Evolutionary conservation across 1,140 invertebrate species (phyloP), one percentile per base, ranked within the genome.

Genomic region (Danaus plexippus): DNA sequence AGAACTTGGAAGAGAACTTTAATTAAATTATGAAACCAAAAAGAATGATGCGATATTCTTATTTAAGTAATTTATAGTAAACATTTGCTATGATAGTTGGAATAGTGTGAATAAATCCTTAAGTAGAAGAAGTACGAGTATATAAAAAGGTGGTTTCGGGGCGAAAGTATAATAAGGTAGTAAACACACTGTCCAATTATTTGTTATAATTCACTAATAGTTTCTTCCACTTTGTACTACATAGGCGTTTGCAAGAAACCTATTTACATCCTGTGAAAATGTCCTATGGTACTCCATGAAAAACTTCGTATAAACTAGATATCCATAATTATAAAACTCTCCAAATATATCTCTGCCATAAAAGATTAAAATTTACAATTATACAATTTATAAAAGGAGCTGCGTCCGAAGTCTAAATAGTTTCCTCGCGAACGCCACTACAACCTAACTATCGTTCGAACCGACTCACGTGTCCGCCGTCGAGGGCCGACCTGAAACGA

Each of bases 221-320:
- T 70, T 68, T 70, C 67, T 73, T 75, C 73, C 67, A 80, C 69
- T 81, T 79, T 78, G 75, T 79, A 81, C 73, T 78, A 62, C 65
- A 32, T 57, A 43, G 63, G 64, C 69, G 53, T 73, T 75, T 69
- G 67, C 67, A 75, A 74, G 72, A 61, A 73, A 66, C 43, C 57
- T 59, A 59, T 59, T 53, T 49, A 48, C 32, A 15, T 54, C 47
- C 49, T 45, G 45, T 43, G 43, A 44, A 48, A 57, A 45, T 45
- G 40, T 13, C 55, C 44, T 52, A 58, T 44, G 43, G 22, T 32
- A 32, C 13, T 32, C 11, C 6, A 48, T 15, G 43, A 9, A 47
- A 49, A 49, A 12, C 40, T 32, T 13, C 18, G 53, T 32, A 32
- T 8, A 32, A 32, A 50, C 32, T 46, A 13, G 32, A 13, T 47